phyloP scores from a whole-genome alignment of 2,797 vertebrate species.

The Spinus pinus region DNA sequence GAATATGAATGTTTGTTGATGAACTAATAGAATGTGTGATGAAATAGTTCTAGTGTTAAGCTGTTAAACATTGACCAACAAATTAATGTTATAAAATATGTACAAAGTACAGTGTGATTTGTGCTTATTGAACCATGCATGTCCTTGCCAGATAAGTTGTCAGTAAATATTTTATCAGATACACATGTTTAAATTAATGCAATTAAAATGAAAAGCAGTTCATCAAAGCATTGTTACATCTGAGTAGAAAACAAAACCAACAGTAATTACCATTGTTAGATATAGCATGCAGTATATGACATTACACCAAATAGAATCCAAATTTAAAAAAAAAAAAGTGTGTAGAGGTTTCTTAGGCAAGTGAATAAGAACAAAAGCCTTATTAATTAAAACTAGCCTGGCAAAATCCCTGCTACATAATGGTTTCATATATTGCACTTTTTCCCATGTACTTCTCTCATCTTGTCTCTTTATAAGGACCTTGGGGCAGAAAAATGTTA shows the following conservation, averaged over 20 bases:
- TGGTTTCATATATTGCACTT: background rate
- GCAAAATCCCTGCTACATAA: background rate
- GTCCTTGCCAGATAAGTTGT: slow-evolving; percentile 38
- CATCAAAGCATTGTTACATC: slow-evolving; percentile 55
- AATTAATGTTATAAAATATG: slow-evolving; percentile 62
- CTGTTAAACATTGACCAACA: slow-evolving; percentile 54
- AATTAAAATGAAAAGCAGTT: slow-evolving; percentile 57
- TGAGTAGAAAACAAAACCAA: slow-evolving; percentile 30
- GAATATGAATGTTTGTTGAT: slow-evolving; percentile 32
- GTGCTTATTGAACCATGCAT: background rate
- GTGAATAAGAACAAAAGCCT: background rate
- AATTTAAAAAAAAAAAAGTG: background rate
- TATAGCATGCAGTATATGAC: background rate
- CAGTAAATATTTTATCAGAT: slow-evolving; percentile 55
- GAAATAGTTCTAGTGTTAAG: background rate
- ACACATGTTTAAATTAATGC: slow-evolving; percentile 25
- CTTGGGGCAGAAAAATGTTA: background rate
- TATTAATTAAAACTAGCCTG: background rate
- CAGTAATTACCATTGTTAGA: slow-evolving; percentile 45
- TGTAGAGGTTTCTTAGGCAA: background rate
- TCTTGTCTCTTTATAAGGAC: background rate
- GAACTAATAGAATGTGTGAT: slow-evolving; percentile 20
- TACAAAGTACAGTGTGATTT: slow-evolving; percentile 4
- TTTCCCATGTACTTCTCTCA: background rate
- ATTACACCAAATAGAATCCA: background rate